Evolutionary conservation across 2,888 invertebrate genomes (phyloP).

Genomic region (Reticulitermes lucifugus): DNA sequence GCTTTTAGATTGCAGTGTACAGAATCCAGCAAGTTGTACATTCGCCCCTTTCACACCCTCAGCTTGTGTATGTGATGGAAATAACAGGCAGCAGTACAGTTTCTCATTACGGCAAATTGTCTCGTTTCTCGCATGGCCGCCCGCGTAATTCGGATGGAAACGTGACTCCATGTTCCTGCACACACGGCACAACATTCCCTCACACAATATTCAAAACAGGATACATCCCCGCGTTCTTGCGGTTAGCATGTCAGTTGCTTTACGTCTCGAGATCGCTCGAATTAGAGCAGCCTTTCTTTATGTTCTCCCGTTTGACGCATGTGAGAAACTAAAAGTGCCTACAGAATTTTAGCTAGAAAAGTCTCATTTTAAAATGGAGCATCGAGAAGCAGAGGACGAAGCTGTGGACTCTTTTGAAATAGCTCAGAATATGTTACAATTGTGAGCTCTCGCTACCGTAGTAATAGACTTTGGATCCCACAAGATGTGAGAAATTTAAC

Average conservation of each 20-base stretch:
- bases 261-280: too few relatives aligned
- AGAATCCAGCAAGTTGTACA: constrained; percentile 10
- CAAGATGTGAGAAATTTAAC: too few relatives aligned
- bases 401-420: too few relatives aligned
- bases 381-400: too few relatives aligned
- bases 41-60: constrained; percentile 7
- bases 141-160: constrained; percentile 33
- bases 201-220: constrained; percentile 1
- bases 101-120: constrained; percentile 48
- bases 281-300: too few relatives aligned
- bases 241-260: background rate
- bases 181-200: background rate
- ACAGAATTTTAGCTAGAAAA: too few relatives aligned
- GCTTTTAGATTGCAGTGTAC: constrained; percentile 12
- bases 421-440: too few relatives aligned
- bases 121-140: constrained; percentile 46
- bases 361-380: too few relatives aligned
- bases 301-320: too few relatives aligned
- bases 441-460: too few relatives aligned
- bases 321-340: too few relatives aligned
- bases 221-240: background rate
- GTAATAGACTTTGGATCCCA: too few relatives aligned
- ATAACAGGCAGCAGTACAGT: constrained; percentile 32
- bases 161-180: constrained; percentile 1
- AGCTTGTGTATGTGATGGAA: constrained; percentile 27